These are phyloP conservation scores for Lepus townsendii DNA, from an alignment of 2,797 vertebrate species.

Conservation along the genomic window DNA sequence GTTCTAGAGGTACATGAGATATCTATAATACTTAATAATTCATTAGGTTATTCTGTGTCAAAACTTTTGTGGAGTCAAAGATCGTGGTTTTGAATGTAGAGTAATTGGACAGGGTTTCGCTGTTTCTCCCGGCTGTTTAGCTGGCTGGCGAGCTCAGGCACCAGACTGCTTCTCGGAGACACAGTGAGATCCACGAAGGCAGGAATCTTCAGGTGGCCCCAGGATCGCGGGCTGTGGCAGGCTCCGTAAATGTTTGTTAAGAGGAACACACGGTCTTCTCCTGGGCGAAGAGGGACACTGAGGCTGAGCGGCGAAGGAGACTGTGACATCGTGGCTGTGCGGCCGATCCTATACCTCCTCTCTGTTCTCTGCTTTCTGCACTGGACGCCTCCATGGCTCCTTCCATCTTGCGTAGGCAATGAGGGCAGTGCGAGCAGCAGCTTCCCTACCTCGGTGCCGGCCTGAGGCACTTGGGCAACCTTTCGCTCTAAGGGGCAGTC, in stretches of 20 bases:
- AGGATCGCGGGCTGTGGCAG: not conserved
- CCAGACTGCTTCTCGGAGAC: not conserved
- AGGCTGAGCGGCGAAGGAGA: not conserved
- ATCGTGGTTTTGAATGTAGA: constrained; percentile 25
- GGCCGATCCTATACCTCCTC: not conserved
- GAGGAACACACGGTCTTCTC: not conserved
- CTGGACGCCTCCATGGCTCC: not conserved
- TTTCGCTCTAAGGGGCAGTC: not conserved
- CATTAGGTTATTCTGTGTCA: not conserved
- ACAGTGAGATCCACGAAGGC: not conserved
- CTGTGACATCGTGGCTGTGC: not conserved
- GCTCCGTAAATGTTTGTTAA: not conserved
- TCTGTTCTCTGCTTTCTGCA: not conserved
- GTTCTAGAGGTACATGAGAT: not conserved
- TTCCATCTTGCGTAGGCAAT: accelerated
- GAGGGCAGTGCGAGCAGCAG: not conserved
- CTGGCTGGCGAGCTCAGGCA: not conserved
- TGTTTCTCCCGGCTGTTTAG: not conserved
- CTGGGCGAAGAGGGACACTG: not conserved
- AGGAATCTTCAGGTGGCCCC: not conserved
- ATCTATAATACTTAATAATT: constrained; percentile 67
- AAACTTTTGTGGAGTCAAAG: constrained; percentile 12
- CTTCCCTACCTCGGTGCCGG: not conserved
- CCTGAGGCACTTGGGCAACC: not conserved
- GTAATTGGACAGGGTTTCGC: not conserved